Evolutionary conservation across 2,888 invertebrate species (phyloP), one percentile per base, ranked within the genome.

Genomic region (Lochmaea crataegi): DNA sequence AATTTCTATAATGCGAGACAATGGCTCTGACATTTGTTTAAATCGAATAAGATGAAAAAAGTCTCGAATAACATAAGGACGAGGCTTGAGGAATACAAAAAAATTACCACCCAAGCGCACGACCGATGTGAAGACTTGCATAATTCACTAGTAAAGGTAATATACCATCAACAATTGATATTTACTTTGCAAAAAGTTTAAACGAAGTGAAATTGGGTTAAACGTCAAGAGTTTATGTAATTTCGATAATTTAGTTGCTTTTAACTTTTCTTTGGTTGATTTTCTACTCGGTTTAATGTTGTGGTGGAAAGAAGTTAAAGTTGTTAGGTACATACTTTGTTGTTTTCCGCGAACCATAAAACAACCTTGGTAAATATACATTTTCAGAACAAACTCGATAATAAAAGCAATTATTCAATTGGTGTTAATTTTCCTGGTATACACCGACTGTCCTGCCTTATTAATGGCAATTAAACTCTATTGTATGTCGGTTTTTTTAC

Each of bases 351-450:
- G 10, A 18, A 18, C 10, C 16, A 9, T 10, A 53, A 18, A 18
- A 18, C 42, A 41, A 42, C 61, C 61, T 63, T 63, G 61, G 3
- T 41, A 12, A 22, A 63, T 42, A 63, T 42, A 48, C 16, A 26
- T 66, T 66, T 18, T 60, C 14, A 60, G 42, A 16, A 14, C 32
- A 58, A 58, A 38, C 67, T 58, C 9, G 9, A 16, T 53, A 68
- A 68, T 68, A 45, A 68, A n/a, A 26, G 56, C 26, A 69, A 69
- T 69, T 69, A 69, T 60, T 22, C 56, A 69, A 69, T 69, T 69
- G 56, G 26, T 56, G 69, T 64, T 69, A 69, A 69, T 69, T 69
- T 69, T 69, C 69, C 63, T 56, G 42, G 53, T 69, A 69, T 9
- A 69, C 32, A 38, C n/a, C 63, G 68, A 63, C 53, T 32, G 41